Evolutionary conservation across 2,113 vertebrate species (phyloP), one percentile per base, ranked within the genome.

Genomic region (Isurus oxyrinchus): DNA sequence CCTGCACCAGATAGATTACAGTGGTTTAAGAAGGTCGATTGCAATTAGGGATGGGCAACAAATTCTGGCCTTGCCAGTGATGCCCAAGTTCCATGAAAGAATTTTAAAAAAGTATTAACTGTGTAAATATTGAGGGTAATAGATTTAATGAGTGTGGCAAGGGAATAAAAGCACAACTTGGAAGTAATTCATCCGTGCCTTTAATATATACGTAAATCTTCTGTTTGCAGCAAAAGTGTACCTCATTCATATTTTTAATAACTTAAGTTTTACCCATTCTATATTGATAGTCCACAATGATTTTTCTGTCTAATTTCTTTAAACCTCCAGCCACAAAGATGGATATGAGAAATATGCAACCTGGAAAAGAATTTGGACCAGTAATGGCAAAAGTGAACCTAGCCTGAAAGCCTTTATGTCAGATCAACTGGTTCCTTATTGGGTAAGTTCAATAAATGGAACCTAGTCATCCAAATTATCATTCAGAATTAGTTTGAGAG

Each of bases 401-500:
- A 99, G 99, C 97, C 98, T 99, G 25, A 99, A 99, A 98, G 99
- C 99, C 8, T 99, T 99, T 97, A 99, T 99, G 99, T 99, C 99
- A 25, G 99, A 99, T 97, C 99, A 99, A 96, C 99, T 99, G 97
- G 98, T 99, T 84, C 99, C 99, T 27, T 99, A 98, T 96, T 99
- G 99, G 99, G 99, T 99, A 97, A 98, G 98, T 66, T 81, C 10
- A 31, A n/a, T 11, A 57, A 55, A 35, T 88, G 61, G 3, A 96
- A 86, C 2, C 31, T 7, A 79, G 13, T 81, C 63, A 59, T 95
- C 49, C 94, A 69, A 35, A 76, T 76, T 95, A 44, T 27, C 7
- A 72, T 95, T 95, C n/a, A 1, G 40, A 95, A 59, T 59, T 14
- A 31, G 87, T 59, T 95, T 49, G 23, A 5, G 7, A 44, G 40